These are phyloP conservation scores for Lepisosteus oculatus DNA, from an alignment of 2,113 vertebrate species.

Conservation along the genomic window DNA sequence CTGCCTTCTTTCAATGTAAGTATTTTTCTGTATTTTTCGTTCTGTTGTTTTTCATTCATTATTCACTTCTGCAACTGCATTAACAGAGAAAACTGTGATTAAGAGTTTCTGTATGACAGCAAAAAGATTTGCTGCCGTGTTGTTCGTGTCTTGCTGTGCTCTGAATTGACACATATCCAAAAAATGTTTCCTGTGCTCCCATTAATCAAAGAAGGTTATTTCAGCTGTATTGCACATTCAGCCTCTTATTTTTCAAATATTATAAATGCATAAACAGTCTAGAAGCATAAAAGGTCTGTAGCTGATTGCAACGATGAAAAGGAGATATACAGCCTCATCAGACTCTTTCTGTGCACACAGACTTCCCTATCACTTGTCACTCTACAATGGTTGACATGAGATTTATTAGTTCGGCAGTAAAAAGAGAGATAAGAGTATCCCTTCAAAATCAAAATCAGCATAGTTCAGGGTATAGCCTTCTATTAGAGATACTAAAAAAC, in stretches of 20 bases:
- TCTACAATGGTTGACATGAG: slow-evolving; percentile 19
- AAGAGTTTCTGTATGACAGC: slow-evolving; percentile 11
- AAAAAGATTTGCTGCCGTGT: no score
- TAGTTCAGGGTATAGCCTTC: slow-evolving; percentile 14
- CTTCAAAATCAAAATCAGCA: slow-evolving; percentile 18
- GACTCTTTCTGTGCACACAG: slow-evolving; percentile 11
- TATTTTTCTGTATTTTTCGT: slow-evolving; percentile 3
- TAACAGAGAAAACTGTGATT: slow-evolving; percentile 20
- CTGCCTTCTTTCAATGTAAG: slow-evolving; percentile 7
- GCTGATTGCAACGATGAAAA: slow-evolving; percentile 6
- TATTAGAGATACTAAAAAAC: slow-evolving; percentile 18
- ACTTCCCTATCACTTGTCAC: slow-evolving; percentile 18
- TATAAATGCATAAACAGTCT: no score
- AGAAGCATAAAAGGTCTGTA: no score
- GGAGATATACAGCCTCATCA: slow-evolving; percentile 18
- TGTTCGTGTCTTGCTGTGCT: no score
- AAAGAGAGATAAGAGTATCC: slow-evolving; percentile 14
- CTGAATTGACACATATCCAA: no score
- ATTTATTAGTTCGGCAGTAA: slow-evolving; percentile 24
- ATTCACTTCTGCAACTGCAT: slow-evolving; percentile 14
- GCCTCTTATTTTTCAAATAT: no score
- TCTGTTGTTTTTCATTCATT: slow-evolving; percentile 27
- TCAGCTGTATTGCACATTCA: no score
- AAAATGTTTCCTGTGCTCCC: no score
- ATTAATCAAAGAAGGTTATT: no score